Conservation (phyloP, 2,797 vertebrate species). For the Alectoris magna region DNA sequence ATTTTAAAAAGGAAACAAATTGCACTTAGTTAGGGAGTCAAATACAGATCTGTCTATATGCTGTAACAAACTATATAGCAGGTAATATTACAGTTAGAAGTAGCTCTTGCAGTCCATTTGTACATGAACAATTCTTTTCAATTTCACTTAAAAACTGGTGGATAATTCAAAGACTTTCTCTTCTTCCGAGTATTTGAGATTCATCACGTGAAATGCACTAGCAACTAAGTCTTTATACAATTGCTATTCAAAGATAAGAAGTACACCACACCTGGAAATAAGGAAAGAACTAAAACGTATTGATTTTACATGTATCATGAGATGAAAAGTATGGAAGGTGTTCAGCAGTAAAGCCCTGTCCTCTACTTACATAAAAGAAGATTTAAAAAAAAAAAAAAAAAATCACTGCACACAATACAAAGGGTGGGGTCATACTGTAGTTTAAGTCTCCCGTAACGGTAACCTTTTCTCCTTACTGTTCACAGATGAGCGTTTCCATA, state of each 20-base stretch:
- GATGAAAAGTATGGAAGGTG: conserved; percentile 72
- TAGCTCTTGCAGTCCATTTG: conserved; percentile 76
- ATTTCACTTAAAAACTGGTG: conserved; percentile 71
- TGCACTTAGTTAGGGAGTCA: conserved; percentile 76
- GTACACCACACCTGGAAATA: conserved; percentile 79
- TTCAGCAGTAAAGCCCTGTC: conserved; percentile 76
- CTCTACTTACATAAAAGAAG: conserved; percentile 81
- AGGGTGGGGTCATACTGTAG: conserved; percentile 73
- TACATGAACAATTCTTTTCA: conserved; percentile 58
- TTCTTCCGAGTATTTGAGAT: conserved; percentile 53
- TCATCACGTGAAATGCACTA: conserved; percentile 72
- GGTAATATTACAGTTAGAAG: conserved; percentile 72
- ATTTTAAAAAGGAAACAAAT: conserved; percentile 73
- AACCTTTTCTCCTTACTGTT: conserved; percentile 74
- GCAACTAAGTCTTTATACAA: conserved; percentile 73
- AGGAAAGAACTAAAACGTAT: conserved; percentile 60
- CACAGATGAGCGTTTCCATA: conserved; percentile 93
- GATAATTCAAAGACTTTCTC: conserved; percentile 65
- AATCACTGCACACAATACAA: conserved; percentile 86
- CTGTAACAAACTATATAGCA: conserved; percentile 73
- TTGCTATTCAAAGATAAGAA: conserved; percentile 76
- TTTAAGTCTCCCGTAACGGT: conserved; percentile 56
- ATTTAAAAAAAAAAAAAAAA: conserved; percentile 72
- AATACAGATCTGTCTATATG: conserved; percentile 68
- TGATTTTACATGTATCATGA: conserved; percentile 77